A percentile compares a stretch with the other conserved stretches of the same genome.
Conservation (phyloP, 2,113 vertebrate genomes). For the Lynx canadensis region DNA sequence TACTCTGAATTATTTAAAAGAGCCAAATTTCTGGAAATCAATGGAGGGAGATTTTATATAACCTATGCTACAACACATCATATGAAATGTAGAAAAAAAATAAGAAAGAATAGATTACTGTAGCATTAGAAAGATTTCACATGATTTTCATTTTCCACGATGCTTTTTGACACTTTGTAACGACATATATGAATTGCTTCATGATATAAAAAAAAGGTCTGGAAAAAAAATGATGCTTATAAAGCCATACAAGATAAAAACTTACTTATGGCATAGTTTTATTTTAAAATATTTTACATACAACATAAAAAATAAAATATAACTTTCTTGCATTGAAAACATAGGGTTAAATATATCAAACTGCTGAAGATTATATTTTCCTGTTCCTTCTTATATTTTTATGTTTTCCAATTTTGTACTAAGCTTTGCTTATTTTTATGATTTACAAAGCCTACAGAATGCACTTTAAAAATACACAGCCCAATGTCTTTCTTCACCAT, state of each 20-base stretch:
- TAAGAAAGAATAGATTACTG: background rate
- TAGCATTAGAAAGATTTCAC: background rate
- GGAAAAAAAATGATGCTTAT: background rate
- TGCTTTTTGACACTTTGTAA: background rate
- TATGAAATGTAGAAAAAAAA: background rate
- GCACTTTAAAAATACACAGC: background rate
- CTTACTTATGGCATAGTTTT: background rate
- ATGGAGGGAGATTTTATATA: background rate
- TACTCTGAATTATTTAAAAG: background rate
- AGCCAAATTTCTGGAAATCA: background rate
- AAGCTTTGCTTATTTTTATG: background rate
- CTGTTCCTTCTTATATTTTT: background rate
- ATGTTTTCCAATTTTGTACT: background rate
- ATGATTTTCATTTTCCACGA: background rate
- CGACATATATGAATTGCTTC: background rate
- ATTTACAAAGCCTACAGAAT: background rate
- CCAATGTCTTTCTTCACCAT: background rate
- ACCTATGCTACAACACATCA: background rate
- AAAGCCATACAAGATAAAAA: background rate
- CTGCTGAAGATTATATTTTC: background rate
- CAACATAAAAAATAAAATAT: background rate
- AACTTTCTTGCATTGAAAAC: background rate
- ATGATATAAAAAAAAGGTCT: background rate
- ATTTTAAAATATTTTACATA: slow-evolving; percentile 14
- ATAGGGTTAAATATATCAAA: background rate